Conservation (phyloP, 2,888 invertebrate species). For the Microchrysa polita region DNA sequence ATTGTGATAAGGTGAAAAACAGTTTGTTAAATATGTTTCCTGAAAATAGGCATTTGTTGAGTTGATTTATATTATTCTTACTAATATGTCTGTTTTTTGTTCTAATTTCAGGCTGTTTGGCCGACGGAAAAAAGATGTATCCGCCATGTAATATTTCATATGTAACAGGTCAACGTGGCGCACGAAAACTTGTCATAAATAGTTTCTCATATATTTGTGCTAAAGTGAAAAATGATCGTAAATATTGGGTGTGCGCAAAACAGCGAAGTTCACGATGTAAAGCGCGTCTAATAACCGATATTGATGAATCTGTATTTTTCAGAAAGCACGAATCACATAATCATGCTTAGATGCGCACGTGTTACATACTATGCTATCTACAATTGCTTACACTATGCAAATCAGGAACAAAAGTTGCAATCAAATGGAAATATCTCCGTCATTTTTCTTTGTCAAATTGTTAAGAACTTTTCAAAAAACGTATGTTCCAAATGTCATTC, state of each 20-base stretch:
- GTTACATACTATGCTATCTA: too few relatives aligned
- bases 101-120: not conserved
- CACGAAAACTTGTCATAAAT: slow-evolving; percentile 57
- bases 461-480: too few relatives aligned
- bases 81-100: not conserved
- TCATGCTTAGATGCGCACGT: slow-evolving; percentile 51
- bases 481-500: too few relatives aligned
- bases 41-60: too few relatives aligned
- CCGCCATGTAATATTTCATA: slow-evolving; percentile 51
- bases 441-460: too few relatives aligned
- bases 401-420: too few relatives aligned
- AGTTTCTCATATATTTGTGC: slow-evolving; percentile 58
- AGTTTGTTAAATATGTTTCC: too few relatives aligned
- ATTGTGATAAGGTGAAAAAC: too few relatives aligned
- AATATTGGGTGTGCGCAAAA: slow-evolving; percentile 60
- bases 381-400: too few relatives aligned
- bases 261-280: slow-evolving; percentile 59
- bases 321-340: slow-evolving; percentile 57
- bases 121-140: not conserved
- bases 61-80: too few relatives aligned
- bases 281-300: slow-evolving; percentile 58
- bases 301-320: slow-evolving; percentile 54
- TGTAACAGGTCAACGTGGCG: slow-evolving; percentile 58
- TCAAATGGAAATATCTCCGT: too few relatives aligned
- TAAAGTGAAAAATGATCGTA: slow-evolving; percentile 56